Percentiles rank a stretch among this genome's conserved stretches.
Evolutionary conservation across 2,797 vertebrate genomes (phyloP).

Genomic region (Numenius phaeopus): DNA sequence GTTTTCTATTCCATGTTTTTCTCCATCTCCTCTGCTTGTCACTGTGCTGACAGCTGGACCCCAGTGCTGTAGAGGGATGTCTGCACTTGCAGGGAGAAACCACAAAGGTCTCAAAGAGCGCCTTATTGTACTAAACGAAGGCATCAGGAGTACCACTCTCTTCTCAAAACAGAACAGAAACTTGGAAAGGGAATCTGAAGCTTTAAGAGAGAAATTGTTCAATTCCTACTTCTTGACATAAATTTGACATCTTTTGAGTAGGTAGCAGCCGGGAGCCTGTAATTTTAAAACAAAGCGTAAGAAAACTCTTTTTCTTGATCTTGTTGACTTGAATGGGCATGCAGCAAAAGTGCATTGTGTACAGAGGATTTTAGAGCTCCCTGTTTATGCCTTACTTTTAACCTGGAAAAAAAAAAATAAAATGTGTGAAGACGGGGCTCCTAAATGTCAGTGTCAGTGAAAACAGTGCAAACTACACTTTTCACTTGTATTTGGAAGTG

Average conservation of each 20-base stretch:
- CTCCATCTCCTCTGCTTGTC: not conserved
- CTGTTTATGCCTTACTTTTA: not conserved
- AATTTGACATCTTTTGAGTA: not conserved
- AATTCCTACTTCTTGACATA: not conserved
- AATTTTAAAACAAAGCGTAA: not conserved
- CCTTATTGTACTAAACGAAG: not conserved
- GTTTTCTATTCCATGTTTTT: not conserved
- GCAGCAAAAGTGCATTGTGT: not conserved
- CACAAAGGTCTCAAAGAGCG: not conserved
- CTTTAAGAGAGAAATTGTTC: not conserved
- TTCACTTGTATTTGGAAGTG: not conserved
- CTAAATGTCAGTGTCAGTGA: not conserved
- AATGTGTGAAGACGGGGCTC: not conserved
- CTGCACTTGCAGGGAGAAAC: not conserved
- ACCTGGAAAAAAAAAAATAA: not conserved
- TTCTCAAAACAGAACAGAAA: not conserved
- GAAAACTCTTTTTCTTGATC: not conserved
- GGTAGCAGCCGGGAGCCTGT: not conserved
- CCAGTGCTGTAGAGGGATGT: not conserved
- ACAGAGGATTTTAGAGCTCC: not conserved
- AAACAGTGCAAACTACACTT: not conserved
- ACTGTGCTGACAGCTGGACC: not conserved
- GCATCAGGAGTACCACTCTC: not conserved
- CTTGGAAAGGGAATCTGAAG: not conserved
- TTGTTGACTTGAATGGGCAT: not conserved